Evolutionary conservation across 92 coral and sea anemone genomes (phyloP), one percentile per base, ranked within the genome.

Genomic region (Parazoanthus atlanticus): DNA sequence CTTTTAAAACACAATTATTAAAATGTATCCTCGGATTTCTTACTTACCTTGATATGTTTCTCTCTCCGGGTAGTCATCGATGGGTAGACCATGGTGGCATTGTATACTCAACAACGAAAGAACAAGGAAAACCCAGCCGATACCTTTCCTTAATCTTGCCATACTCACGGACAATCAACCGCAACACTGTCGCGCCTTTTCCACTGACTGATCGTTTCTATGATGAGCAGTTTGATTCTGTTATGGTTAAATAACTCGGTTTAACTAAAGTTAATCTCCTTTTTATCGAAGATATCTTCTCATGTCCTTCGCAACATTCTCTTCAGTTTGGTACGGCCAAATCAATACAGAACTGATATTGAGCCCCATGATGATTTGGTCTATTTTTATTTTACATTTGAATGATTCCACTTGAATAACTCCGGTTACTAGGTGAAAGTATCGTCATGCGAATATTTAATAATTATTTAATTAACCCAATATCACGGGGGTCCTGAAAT

Each of bases 341-440:
- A 78, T 0, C 61, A 72, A 72, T 26, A 72, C 82, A n/a, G 30
- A 33, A 31, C 64, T 52, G 65, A 78, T 78, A 78, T 78, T 78
- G 8, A 43, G 30, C 19, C 61, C 4, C 66, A 78, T 26, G n/a
- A 78, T 47, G 61, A 17, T 46, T 52, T 29, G 67, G 10, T 47
- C 82, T 78, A 78, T 78, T 78, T 46, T 78, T 78, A 29, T 78
- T 78, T 78, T 78, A 78, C 82, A 78, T 47, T 12, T 78, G 34
- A 78, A 78, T 78, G 66, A 47, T 78, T 78, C 23, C 82, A 78
- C 58, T 78, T 41, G 40, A 78, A 17, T 25, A 78, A 31, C 33
- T 78, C 25, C 36, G 10, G 82, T 78, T 49, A 41, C 82, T 47
- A 78, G 34, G 82, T 78, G 82, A 26, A 52, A 43, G 61, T 78